Conservation (phyloP, 2,797 vertebrate genomes). For the Enteromius argenteus region DNA sequence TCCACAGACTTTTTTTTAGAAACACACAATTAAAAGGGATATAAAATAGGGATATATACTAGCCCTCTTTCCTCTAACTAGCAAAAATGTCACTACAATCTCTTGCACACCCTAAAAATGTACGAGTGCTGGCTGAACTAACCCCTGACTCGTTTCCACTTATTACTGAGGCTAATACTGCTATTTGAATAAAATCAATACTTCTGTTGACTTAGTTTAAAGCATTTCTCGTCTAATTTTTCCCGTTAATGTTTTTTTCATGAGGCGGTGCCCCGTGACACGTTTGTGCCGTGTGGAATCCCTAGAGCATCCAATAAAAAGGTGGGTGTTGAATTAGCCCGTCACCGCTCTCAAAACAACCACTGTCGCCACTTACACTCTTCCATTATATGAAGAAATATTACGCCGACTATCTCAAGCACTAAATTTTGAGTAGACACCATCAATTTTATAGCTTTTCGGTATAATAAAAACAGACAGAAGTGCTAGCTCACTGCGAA, state of each 20-base stretch:
- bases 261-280: slow-evolving; percentile 77
- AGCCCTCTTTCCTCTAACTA: background rate
- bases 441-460: slow-evolving; percentile 59
- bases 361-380: slow-evolving; percentile 50
- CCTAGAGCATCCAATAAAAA: slow-evolving; percentile 77
- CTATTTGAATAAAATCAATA: slow-evolving; percentile 82
- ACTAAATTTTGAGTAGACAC: slow-evolving; percentile 60
- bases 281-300: slow-evolving; percentile 65
- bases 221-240: slow-evolving; percentile 77
- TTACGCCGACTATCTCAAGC: slow-evolving; percentile 47
- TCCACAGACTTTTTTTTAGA: slow-evolving; percentile 9
- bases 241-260: slow-evolving; percentile 82
- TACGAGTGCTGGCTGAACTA: slow-evolving; percentile 57
- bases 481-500: slow-evolving; percentile 18
- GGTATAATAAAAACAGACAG: slow-evolving; percentile 55
- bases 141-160: slow-evolving; percentile 33
- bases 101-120: slow-evolving; percentile 56
- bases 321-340: slow-evolving; percentile 74
- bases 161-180: slow-evolving; percentile 62
- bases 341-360: slow-evolving; percentile 46
- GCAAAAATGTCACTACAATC: background rate
- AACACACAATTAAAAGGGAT: no score
- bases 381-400: slow-evolving; percentile 52
- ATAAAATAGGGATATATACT: background rate
- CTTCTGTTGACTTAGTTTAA: slow-evolving; percentile 79